Evolutionary conservation across 1,140 invertebrate species (phyloP), one percentile per base, ranked within the genome.

Genomic region (Euborellia annulipes): DNA sequence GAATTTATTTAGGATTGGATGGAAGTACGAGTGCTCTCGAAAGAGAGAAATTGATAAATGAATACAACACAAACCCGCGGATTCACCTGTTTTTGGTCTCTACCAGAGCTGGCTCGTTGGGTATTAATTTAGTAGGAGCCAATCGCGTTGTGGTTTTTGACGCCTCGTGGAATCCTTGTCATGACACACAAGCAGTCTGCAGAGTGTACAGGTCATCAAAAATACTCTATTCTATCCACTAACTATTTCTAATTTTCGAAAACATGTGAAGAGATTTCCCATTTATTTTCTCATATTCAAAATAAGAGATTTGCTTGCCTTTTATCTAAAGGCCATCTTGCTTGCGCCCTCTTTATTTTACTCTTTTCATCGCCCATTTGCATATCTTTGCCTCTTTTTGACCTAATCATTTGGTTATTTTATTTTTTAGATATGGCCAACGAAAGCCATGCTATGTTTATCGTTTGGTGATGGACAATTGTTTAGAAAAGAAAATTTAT

Each of bases 131-230:
- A 17, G 85, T 91, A 37, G 94, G 93, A 18, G 95, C 95, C 0
- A 98, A 96, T 68, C 68, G 95, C 40, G 94, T 97, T 0, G 83
- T 98, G 18, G 91, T 99, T 22, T 85, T 98, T 56, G 95, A 99
- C 68, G 93, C 93, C 30, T 95, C 89, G 3, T 98, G 94, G 93
- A 98, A 99, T 68, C 95, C 95, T n/a, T 97, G 94, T 58, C 93
- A 98, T 61, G 94, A 98, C 60, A 95, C 92, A 1, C 94, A 98
- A 65, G 94, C 94, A 41, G 91, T 98, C 1, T 98, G 94, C 63
- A 69, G 95, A 55, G 91, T 98, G 30, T 98, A 97, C 62, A 75
- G 91, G 61, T 74, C 51, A 50, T 43, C 32, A 37, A n/a, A n/a
- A n/a, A n/a, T n/a, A n/a, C n/a, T n/a, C n/a, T n/a, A n/a, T n/a